A percentile compares a stretch with the other conserved stretches of the same genome.
phyloP scores from a whole-genome alignment of 2,113 vertebrate species.

The Melanerpes formicivorus region DNA sequence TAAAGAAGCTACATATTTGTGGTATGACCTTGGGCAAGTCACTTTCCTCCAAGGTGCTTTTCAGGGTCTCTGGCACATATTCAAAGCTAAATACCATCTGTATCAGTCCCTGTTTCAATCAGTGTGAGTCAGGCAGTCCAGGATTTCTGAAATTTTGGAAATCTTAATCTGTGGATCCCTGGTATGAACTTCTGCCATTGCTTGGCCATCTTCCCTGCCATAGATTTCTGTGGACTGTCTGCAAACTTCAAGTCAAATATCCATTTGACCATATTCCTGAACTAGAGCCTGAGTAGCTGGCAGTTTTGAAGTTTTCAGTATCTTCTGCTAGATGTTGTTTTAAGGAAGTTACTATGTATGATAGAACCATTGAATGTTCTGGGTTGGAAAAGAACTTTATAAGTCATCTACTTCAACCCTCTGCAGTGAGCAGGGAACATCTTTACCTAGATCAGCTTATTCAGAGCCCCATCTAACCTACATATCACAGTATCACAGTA shows the following conservation, averaged over 20 bases:
- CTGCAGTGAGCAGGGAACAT: too few relatives aligned
- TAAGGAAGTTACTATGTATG: not conserved
- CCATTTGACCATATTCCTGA: not conserved
- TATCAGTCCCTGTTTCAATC: not conserved
- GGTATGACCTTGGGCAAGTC: not conserved
- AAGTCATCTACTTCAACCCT: too few relatives aligned
- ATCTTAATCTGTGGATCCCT: not conserved
- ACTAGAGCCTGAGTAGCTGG: not conserved
- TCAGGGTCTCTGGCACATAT: not conserved
- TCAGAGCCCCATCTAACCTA: too few relatives aligned
- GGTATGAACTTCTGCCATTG: not conserved
- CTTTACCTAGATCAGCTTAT: too few relatives aligned
- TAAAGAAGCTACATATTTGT: not conserved
- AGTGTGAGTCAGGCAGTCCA: not conserved
- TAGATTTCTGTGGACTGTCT: not conserved
- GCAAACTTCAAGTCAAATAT: not conserved
- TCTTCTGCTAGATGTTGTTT: not conserved
- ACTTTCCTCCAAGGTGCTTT: not conserved
- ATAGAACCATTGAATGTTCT: too few relatives aligned
- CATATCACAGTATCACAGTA: too few relatives aligned
- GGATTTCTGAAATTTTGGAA: not conserved
- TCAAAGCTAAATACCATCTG: not conserved
- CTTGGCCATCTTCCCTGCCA: not conserved
- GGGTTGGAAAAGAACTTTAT: too few relatives aligned
- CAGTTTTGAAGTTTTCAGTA: not conserved